Conservation (phyloP, 2,888 invertebrate genomes). For the Netelia fuscicornis region DNA sequence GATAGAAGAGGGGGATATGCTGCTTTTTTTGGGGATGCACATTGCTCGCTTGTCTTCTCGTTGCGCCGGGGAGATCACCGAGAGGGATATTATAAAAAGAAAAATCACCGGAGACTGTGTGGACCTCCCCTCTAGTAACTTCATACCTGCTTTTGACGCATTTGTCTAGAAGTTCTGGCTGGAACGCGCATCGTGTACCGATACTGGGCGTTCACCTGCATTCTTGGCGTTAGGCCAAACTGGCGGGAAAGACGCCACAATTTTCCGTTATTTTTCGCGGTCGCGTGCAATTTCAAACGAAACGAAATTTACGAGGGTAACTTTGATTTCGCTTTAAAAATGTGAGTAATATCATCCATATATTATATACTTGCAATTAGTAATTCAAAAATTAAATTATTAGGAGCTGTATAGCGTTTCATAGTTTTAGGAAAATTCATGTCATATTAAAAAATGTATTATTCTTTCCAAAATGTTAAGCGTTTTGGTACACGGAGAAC, state of each 20-base stretch:
- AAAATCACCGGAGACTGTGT: conserved; percentile 38
- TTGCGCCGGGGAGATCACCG: conserved; percentile 39
- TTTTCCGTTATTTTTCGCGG: not conserved
- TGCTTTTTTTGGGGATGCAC: not conserved
- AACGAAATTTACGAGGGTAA: conserved; percentile 9
- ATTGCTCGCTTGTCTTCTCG: conserved; percentile 42
- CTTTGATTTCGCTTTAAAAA: not conserved
- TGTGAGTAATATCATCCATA: too few relatives aligned
- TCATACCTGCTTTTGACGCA: conserved; percentile 58
- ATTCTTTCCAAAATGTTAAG: not conserved
- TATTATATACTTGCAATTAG: too few relatives aligned
- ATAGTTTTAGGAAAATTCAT: not conserved
- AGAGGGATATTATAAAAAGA: conserved; percentile 32
- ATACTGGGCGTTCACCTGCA: conserved; percentile 67
- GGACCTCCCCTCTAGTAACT: conserved; percentile 37
- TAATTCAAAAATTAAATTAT: too few relatives aligned
- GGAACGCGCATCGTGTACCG: conserved; percentile 13
- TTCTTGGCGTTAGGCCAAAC: conserved; percentile 10
- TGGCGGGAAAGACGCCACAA: conserved; percentile 47
- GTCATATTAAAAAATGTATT: not conserved
- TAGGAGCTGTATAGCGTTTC: not conserved
- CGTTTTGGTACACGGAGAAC: conserved; percentile 13
- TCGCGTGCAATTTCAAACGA: not conserved
- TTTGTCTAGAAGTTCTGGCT: conserved; percentile 8
- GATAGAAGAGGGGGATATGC: not conserved